A percentile compares a stretch with the other conserved stretches of the same genome.
Conservation (phyloP, 35 echinoderm and acorn worm genomes). For the Strongylocentrotus purpuratus region DNA sequence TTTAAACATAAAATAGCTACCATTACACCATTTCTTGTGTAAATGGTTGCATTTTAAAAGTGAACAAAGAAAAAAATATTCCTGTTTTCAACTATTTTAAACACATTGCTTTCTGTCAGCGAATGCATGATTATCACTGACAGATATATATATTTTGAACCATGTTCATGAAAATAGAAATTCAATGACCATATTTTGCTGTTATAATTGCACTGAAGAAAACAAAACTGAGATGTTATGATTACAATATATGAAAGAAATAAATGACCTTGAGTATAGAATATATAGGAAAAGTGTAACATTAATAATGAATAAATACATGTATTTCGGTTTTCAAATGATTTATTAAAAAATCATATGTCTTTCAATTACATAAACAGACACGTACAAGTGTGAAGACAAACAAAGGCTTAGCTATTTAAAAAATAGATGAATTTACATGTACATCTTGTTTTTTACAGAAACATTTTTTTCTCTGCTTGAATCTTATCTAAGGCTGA, state of each 20-base stretch:
- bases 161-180: too few species aligned
- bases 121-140: too few species aligned
- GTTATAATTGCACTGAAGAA: background rate
- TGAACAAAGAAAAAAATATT: background rate
- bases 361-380: background rate
- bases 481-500: background rate
- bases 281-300: background rate
- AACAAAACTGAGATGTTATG: background rate
- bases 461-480: background rate
- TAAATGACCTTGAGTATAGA: too few species aligned
- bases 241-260: background rate
- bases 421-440: too few species aligned
- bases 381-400: too few species aligned
- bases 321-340: background rate
- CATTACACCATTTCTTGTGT: background rate
- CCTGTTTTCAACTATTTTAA: background rate
- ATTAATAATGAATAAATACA: background rate
- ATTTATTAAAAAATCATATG: background rate
- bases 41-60: background rate
- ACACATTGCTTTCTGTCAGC: background rate
- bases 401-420: too few species aligned
- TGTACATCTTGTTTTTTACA: too few species aligned
- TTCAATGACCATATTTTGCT: background rate
- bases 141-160: too few species aligned
- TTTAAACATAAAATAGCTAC: background rate